A percentile compares a stretch with the other conserved stretches of the same genome.
phyloP scores from a whole-genome alignment of 2,888 invertebrate species.

The Emmelina monodactyla region DNA sequence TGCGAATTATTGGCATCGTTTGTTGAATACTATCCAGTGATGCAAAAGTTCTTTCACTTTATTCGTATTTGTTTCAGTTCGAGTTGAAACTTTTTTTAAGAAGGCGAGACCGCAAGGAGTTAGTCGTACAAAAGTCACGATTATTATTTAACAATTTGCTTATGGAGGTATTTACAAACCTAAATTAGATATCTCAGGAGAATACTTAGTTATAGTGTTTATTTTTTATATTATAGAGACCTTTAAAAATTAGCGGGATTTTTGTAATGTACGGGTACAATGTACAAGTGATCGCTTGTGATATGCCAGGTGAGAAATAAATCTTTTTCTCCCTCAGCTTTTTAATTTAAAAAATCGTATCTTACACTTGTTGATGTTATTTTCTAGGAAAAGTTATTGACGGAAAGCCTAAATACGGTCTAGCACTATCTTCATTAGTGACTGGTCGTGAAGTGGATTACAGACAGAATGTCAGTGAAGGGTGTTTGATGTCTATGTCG shows the following conservation, averaged over 20 bases:
- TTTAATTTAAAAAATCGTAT: too few relatives aligned
- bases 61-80: too few relatives aligned
- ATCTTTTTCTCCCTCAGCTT: too few relatives aligned
- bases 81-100: constrained; percentile 49
- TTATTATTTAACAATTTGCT: constrained; percentile 51
- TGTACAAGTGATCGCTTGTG: constrained; percentile 52
- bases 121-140: constrained; percentile 49
- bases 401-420: constrained; percentile 35
- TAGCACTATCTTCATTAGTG: constrained; percentile 50
- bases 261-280: constrained; percentile 43
- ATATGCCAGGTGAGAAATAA: constrained; percentile 43
- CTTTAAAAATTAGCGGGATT: constrained; percentile 39
- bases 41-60: too few relatives aligned
- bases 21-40: too few relatives aligned
- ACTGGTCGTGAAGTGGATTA: constrained; percentile 49
- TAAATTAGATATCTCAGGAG: not conserved
- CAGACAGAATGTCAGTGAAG: constrained; percentile 48
- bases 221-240: constrained; percentile 29
- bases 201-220: not conserved
- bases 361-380: too few relatives aligned
- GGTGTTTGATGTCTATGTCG: constrained; percentile 51
- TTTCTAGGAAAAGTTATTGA: constrained; percentile 25
- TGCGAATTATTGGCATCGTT: too few relatives aligned
- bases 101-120: constrained; percentile 47
- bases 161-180: constrained; percentile 33